These are phyloP conservation scores for Suillia variegata DNA, from an alignment of 2,888 invertebrate genomes.

Conservation along the genomic window DNA sequence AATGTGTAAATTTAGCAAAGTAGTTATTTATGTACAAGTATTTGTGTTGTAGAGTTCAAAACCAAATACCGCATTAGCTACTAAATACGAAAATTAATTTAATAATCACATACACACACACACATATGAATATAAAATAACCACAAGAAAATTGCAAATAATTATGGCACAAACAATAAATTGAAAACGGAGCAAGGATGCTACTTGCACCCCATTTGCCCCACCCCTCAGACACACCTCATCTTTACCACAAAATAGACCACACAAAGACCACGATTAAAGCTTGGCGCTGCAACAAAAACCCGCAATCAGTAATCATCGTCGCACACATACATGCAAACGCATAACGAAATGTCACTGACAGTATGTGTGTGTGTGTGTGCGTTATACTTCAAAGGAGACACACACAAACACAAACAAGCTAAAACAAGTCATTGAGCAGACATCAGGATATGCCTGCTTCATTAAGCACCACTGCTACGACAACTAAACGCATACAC, in stretches of 20 bases:
- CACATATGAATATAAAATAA: not conserved
- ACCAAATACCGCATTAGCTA: no score
- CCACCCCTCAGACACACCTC: no score
- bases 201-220: no score
- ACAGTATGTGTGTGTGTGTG: no score
- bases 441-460: conserved; percentile 2
- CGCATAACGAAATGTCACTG: not conserved
- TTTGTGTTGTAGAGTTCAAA: no score
- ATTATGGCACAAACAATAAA: not conserved
- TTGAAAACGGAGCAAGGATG: not conserved
- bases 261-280: no score
- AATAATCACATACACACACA: not conserved
- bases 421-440: not conserved
- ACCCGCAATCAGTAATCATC: not conserved
- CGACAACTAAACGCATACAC: no score
- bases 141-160: conserved; percentile 5
- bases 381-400: not conserved
- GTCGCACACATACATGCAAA: not conserved
- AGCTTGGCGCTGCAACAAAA: not conserved
- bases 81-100: not conserved
- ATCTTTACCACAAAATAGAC: no score
- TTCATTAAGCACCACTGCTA: not conserved
- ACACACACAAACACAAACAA: not conserved
- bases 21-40: no score
- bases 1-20: no score